phyloP scores from a whole-genome alignment of 2,888 invertebrate genomes.

The Poecilus cupreus region DNA sequence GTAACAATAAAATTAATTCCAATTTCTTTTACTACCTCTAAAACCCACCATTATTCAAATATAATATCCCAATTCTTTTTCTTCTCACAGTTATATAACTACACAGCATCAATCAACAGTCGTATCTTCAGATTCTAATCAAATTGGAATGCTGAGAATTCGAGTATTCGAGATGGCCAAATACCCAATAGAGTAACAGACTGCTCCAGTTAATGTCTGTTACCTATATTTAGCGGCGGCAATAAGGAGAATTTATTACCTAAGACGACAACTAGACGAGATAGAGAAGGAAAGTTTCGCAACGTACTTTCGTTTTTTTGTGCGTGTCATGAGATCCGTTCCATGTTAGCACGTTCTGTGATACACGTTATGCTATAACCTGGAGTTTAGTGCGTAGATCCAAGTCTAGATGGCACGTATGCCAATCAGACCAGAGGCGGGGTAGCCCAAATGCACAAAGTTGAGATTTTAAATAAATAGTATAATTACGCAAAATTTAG shows the following conservation, averaged over 20 bases:
- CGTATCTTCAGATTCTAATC: not conserved
- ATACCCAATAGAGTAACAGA: not conserved
- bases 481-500: too few species aligned
- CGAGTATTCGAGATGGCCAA: not conserved
- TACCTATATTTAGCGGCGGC: not conserved
- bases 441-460: not conserved
- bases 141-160: not conserved
- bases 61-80: not conserved
- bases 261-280: conserved; percentile 27
- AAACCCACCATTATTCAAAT: not conserved
- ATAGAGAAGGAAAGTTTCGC: not conserved
- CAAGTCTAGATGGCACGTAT: not conserved
- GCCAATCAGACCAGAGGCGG: not conserved
- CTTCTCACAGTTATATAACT: too few species aligned
- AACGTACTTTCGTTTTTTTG: conserved; percentile 48
- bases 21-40: too few species aligned
- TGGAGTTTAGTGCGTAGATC: not conserved
- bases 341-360: not conserved
- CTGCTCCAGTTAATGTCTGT: not conserved
- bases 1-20: not conserved
- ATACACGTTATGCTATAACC: not conserved
- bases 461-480: not conserved
- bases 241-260: conserved; percentile 35
- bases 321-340: not conserved
- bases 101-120: not conserved